Base-by-base conservation (phyloP, 2,888 invertebrate genomes). In the Epirrita christyi region DNA sequence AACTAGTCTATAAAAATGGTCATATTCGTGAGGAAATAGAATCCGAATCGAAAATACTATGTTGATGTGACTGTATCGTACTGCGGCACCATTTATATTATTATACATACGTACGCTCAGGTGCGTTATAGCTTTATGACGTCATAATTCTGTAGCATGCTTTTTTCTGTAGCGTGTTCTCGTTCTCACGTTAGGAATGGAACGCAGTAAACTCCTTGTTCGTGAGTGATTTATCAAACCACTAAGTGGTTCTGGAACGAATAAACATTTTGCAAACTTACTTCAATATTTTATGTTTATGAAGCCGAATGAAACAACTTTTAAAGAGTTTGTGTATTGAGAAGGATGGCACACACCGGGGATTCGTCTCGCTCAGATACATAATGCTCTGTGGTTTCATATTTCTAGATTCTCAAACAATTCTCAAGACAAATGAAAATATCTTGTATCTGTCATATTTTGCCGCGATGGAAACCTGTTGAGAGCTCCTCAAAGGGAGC, bases 91-190 rank as follows among this genome's bases (percentile, higher is more conserved):
- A n/a, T n/a, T n/a, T n/a, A n/a, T n/a, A n/a, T n/a, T n/a, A n/a
- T n/a, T n/a, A n/a, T n/a, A n/a, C n/a, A n/a, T n/a, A n/a, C n/a
- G n/a, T n/a, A n/a, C n/a, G n/a, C n/a, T n/a, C n/a, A n/a, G 14
- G 13, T 34, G 46, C 40, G 47, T 51, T 59, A 60, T 50, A 52
- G 44, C 52, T 65, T 63, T 52, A 63, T 59, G 52, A 48, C 59
- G 63, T 57, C 59, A 59, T 66, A 59, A 66, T 50, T 61, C 52
- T 52, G 49, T 41, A 47, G 41, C 36, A 34, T 34, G 51, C 46
- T 43, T 55, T 59, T 51, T 57, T 61, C 55, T 9, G 49, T 38
- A 44, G 51, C 56, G 53, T 58, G 61, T 50, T n/a, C n/a, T n/a
- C n/a, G 45, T 53, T 42, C 38, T n/a, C 53, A 47, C 61, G n/a